phyloP scores from a whole-genome alignment of 2,888 invertebrate genomes.

The Xestia sexstrigata region DNA sequence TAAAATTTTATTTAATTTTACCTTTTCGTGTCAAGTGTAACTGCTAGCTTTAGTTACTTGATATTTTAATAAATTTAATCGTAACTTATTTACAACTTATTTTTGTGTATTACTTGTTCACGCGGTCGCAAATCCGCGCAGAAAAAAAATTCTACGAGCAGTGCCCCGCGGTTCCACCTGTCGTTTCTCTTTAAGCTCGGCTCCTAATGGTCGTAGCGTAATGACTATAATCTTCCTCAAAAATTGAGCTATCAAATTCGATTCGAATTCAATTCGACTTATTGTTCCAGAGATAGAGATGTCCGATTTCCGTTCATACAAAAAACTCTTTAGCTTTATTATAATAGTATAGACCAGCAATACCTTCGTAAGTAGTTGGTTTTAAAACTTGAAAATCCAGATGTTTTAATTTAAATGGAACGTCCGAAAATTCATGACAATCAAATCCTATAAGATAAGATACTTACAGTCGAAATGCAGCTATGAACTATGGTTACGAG shows the following conservation, averaged over 20 bases:
- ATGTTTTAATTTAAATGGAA: background rate
- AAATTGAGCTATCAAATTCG: background rate
- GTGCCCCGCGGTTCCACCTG: accelerated
- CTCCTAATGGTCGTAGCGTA: too few species aligned
- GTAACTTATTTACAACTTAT: too few species aligned
- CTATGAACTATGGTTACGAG: background rate
- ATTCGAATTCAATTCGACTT: background rate
- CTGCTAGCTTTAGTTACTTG: too few species aligned
- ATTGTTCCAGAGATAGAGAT: background rate
- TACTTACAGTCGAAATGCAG: background rate
- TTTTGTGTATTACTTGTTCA: too few species aligned
- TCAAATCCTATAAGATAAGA: background rate
- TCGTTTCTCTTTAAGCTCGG: background rate
- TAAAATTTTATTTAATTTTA: too few species aligned
- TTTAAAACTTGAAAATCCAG: background rate
- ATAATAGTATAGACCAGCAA: background rate
- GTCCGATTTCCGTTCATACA: background rate
- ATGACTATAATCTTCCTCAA: too few species aligned
- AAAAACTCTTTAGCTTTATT: background rate
- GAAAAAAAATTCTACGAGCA: background rate
- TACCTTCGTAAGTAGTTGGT: background rate
- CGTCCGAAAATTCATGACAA: background rate
- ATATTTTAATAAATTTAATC: too few species aligned
- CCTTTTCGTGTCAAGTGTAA: too few species aligned
- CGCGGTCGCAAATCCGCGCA: too few species aligned